phyloP scores from a whole-genome alignment of 2,797 vertebrate genomes.

The Anniella stebbinsi region DNA sequence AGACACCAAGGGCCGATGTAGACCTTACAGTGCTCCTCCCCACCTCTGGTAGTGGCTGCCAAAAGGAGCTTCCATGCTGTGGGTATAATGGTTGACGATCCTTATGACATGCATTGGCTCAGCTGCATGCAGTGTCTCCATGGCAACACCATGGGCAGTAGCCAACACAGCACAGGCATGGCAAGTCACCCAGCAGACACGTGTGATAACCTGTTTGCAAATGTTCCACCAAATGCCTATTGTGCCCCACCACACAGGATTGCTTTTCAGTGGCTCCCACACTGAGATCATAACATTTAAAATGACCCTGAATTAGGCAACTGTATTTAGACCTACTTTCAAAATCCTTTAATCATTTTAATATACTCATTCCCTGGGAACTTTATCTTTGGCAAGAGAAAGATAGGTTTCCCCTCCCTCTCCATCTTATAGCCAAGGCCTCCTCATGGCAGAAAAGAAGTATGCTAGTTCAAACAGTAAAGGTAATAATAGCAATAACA shows the following conservation, averaged over 20 bases:
- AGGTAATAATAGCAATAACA: constrained; percentile 75
- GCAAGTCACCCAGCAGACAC: background rate
- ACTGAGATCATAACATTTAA: background rate
- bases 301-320: background rate
- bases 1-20: background rate
- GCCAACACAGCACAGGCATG: background rate
- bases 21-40: background rate
- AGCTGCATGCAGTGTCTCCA: constrained; percentile 11
- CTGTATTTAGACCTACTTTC: background rate
- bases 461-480: constrained; percentile 59
- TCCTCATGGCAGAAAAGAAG: constrained; percentile 47
- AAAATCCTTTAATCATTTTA: background rate
- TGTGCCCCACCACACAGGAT: background rate
- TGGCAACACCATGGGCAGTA: background rate
- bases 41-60: background rate
- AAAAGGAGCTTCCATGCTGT: background rate
- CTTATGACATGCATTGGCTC: background rate
- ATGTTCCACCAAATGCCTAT: background rate
- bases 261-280: background rate
- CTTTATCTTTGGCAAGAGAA: constrained; percentile 18
- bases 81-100: background rate
- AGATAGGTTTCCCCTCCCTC: background rate
- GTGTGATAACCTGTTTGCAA: background rate
- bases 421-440: background rate
- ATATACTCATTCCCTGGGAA: fast-evolving